A percentile compares a stretch with the other conserved stretches of the same genome.
These are phyloP conservation scores for Drosophila teissieri DNA, from an alignment of 1,140 invertebrate genomes.

Conservation along the genomic window DNA sequence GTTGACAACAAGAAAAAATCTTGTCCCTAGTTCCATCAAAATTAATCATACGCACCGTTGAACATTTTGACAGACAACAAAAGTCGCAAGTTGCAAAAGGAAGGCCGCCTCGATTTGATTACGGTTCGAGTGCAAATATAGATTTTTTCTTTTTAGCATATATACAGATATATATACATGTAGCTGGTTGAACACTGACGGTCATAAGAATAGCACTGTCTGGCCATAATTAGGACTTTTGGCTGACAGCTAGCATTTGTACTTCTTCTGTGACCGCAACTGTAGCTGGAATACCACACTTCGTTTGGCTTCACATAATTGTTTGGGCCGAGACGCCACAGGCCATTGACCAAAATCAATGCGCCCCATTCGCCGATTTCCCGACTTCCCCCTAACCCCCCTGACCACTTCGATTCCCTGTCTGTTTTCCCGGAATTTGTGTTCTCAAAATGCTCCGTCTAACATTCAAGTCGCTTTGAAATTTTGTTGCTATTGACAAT, in stretches of 20 bases:
- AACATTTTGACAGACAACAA: conserved; percentile 55
- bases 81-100: conserved; percentile 39
- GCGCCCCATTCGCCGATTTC: conserved; percentile 29
- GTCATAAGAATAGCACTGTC: background rate
- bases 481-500: conserved; percentile 80
- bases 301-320: conserved; percentile 11
- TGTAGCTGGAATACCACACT: background rate
- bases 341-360: conserved; percentile 81
- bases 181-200: background rate
- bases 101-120: conserved; percentile 44
- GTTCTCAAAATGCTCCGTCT: conserved; percentile 34
- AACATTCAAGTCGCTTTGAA: conserved; percentile 48
- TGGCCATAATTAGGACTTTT: too few species aligned
- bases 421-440: conserved; percentile 21
- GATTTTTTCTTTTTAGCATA: too few species aligned
- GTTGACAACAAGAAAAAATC: conserved; percentile 9
- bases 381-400: background rate
- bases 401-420: conserved; percentile 3
- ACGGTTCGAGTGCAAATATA: conserved; percentile 19
- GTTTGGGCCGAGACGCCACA: conserved; percentile 38
- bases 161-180: background rate
- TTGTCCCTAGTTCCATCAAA: conserved; percentile 30
- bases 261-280: background rate
- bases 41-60: conserved; percentile 79
- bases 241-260: too few species aligned